A percentile compares a stretch with the other conserved stretches of the same genome.
These are phyloP conservation scores for Ephialtes manifestator DNA, from an alignment of 2,888 invertebrate genomes.

Conservation along the genomic window DNA sequence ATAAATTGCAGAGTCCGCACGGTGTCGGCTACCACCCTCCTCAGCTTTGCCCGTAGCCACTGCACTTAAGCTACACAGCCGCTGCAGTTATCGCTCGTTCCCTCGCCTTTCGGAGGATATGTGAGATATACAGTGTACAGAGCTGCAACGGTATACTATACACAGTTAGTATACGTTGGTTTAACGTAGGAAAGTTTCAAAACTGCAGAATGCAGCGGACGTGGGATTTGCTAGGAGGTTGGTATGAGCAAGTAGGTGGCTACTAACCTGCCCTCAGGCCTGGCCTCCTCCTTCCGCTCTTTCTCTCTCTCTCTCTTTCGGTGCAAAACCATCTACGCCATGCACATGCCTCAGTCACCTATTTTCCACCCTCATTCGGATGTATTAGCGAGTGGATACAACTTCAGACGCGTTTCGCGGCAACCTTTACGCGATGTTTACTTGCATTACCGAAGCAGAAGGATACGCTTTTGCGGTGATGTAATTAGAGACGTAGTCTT, in stretches of 20 bases:
- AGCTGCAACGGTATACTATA: constrained; percentile 15
- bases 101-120: constrained; percentile 51
- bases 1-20: constrained; percentile 76
- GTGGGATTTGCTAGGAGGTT: constrained; percentile 81
- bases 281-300: not conserved
- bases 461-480: not conserved
- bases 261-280: constrained; percentile 33
- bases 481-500: not conserved
- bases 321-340: constrained; percentile 37
- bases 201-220: constrained; percentile 83
- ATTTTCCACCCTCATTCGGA: constrained; percentile 56
- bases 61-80: constrained; percentile 78
- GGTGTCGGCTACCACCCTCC: constrained; percentile 40
- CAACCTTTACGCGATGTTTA: constrained; percentile 38
- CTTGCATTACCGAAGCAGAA: not conserved
- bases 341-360: constrained; percentile 41
- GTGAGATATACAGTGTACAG: constrained; percentile 42
- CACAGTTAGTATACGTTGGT: constrained; percentile 34
- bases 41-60: constrained; percentile 64
- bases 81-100: constrained; percentile 76
- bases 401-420: constrained; percentile 52
- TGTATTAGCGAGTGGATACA: constrained; percentile 54
- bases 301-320: not conserved
- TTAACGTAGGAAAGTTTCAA: constrained; percentile 81
- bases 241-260: constrained; percentile 48